Evolutionary conservation across 1,140 invertebrate genomes (phyloP), one percentile per base, ranked within the genome.

Genomic region (Drosophila pectinifera): DNA sequence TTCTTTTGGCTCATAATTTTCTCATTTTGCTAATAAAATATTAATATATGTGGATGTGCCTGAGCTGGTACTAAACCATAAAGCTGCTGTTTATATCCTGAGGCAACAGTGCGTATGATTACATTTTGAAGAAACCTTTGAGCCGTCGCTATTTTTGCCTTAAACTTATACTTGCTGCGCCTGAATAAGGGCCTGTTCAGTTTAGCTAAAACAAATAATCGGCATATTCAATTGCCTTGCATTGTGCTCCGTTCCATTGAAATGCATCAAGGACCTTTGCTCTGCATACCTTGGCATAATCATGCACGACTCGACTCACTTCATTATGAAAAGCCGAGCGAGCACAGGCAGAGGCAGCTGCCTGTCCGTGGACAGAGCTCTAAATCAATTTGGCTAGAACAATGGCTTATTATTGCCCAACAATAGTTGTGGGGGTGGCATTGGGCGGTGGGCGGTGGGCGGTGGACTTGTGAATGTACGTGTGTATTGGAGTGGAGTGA

Each of bases 341-440:
- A 48, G 28, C 28, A 20, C n/a, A 22, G 18, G 28, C 57, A 61
- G n/a, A 58, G 39, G 31, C 58, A 46, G 63, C 58, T 51, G 38
- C 42, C 51, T 72, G 56, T 61, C 72, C 78, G 68, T 64, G 68
- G 53, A 77, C 57, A 51, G 63, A 57, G 43, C 73, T 59, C 77
- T 78, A 85, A 85, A 88, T 82, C 83, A 85, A 75, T 85, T 85
- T 74, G 59, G 55, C 58, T 34, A 59, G 77, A 84, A 84, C 81
- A 77, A 78, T 74, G 73, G 68, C 81, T 70, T 70, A 64, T 65
- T 82, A 78, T 73, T 57, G 78, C 74, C 74, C 74, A 78, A 85
- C 63, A 88, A 85, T 82, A 64, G 73, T 62, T 41, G 18, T 14
- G 14, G 0, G 65, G 55, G 34, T 43, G 41, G 59, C 39, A 24